These are phyloP conservation scores for Seladonia tumulorum DNA, from an alignment of 2,888 invertebrate species.

Conservation along the genomic window DNA sequence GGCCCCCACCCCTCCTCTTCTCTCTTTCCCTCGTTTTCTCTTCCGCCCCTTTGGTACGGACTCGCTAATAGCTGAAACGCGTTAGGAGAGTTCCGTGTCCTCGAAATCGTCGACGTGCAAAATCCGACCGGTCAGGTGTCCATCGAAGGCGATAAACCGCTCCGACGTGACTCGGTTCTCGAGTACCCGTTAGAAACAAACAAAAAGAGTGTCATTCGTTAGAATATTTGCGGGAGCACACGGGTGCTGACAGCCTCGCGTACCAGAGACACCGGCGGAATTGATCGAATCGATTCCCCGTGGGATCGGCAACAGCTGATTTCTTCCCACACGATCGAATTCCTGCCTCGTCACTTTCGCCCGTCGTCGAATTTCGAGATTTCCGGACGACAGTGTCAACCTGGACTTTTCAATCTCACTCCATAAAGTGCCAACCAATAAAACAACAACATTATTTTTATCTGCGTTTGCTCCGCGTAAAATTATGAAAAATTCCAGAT, in stretches of 20 bases:
- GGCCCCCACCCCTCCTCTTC: not conserved
- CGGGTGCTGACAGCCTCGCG: slow-evolving; percentile 8
- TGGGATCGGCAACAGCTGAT: not conserved
- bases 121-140: slow-evolving; percentile 54
- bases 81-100: slow-evolving; percentile 62
- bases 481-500: too few relatives aligned
- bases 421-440: too few relatives aligned
- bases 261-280: not conserved
- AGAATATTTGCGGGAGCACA: slow-evolving; percentile 18
- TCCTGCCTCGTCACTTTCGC: not conserved
- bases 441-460: too few relatives aligned
- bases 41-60: slow-evolving; percentile 20
- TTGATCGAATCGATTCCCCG: slow-evolving; percentile 27
- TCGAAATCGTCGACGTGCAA: slow-evolving; percentile 54
- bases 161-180: slow-evolving; percentile 54
- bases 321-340: not conserved
- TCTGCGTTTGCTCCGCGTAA: too few relatives aligned
- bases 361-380: too few relatives aligned
- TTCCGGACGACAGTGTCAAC: too few relatives aligned
- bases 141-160: slow-evolving; percentile 49
- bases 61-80: slow-evolving; percentile 61
- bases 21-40: not conserved
- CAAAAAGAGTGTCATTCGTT: slow-evolving; percentile 20
- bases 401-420: too few relatives aligned
- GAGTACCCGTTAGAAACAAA: slow-evolving; percentile 29